phyloP scores from a whole-genome alignment of 2,888 invertebrate species.

The Melanostoma mellinum region DNA sequence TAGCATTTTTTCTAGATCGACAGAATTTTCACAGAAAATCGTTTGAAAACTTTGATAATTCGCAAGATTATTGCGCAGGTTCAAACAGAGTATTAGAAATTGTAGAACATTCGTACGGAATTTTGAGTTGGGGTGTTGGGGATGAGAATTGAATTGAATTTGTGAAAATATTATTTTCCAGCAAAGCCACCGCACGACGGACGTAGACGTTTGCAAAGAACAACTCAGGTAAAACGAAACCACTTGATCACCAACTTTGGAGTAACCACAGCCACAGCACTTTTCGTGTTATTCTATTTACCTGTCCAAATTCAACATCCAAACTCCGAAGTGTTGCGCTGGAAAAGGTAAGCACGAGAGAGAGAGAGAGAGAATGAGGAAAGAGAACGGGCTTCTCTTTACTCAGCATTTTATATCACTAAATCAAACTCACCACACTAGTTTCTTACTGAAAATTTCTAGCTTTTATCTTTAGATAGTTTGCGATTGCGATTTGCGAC shows the following conservation, averaged over 20 bases:
- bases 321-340: constrained; percentile 29
- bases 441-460: too few relatives aligned
- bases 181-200: constrained; percentile 56
- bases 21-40: constrained; percentile 20
- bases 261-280: constrained; percentile 29
- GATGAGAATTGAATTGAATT: not conserved
- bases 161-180: not conserved
- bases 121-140: not conserved
- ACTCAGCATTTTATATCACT: constrained; percentile 26
- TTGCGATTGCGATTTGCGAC: too few relatives aligned
- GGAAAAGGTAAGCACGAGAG: constrained; percentile 5
- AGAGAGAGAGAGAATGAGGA: not conserved
- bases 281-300: constrained; percentile 42
- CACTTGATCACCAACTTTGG: constrained; percentile 55
- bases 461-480: too few relatives aligned
- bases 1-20: constrained; percentile 6
- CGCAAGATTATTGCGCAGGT: not conserved
- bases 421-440: not conserved
- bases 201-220: constrained; percentile 53
- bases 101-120: not conserved
- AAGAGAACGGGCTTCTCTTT: constrained; percentile 34
- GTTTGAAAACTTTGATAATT: not conserved
- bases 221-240: constrained; percentile 67
- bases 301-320: constrained; percentile 45
- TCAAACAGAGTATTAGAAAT: not conserved